Evolutionary conservation across 2,888 invertebrate species (phyloP), one percentile per base, ranked within the genome.

Genomic region (Folsomia candida): DNA sequence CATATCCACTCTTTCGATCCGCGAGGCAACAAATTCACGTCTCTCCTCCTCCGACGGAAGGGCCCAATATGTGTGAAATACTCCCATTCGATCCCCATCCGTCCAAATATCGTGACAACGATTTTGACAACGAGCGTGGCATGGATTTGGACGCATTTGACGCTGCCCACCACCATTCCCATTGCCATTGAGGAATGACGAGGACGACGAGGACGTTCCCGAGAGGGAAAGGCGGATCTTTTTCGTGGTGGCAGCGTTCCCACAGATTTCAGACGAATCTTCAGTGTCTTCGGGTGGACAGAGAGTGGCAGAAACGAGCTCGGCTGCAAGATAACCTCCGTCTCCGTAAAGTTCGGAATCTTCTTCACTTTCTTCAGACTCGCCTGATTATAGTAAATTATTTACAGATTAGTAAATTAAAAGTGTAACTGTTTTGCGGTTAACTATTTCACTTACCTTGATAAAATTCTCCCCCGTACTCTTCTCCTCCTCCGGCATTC

Each of bases 1-100:
- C 70, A 76, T 76, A 51, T 76, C 76, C 37, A 74, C 74, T 57
- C 74, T 58, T 61, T 76, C 76, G 27, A 76, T 71, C 25, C 74
- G 59, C 14, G 72, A 69, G 26, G 74, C 74, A 11, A 76, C 74
- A 72, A 72, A 76, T 25, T 71, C 66, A 18, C 74, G 64, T n/a
- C 74, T 65, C 20, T 74, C 73, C n/a, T 76, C 74, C 37, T 74
- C 74, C 1, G 69, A 62, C 3, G 72, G 71, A 71, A 76, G 70
- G 51, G 67, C 65, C 67, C 71, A 74, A 51, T 76, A 76, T 1
- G 65, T 51, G 65, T 76, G 70, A 59, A 74, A 76, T 20, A 76
- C 76, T 25, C 71, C 68, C 68, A 73, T 74, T 28, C 76, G 70
- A 27, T 76, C 76, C 25, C 27, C 54, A 47, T 74, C 71, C 11